Percentiles rank a stretch among this genome's conserved stretches.
Evolutionary conservation across 2,113 vertebrate genomes (phyloP).

Genomic region (Poeciliopsis turrubarensis): DNA sequence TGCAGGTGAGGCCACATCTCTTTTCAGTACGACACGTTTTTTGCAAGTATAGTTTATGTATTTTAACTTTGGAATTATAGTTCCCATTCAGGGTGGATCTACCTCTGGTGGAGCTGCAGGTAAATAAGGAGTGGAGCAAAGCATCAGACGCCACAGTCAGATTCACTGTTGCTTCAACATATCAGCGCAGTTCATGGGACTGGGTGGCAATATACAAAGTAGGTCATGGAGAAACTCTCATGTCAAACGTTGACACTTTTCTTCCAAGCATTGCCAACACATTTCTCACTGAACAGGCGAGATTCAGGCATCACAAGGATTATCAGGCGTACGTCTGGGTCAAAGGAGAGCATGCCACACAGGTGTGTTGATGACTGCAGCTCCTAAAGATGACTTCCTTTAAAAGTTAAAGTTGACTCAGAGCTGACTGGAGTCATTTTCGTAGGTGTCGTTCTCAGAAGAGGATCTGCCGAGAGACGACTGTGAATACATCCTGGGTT

Average conservation of each 20-base stretch:
- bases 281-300: conserved; percentile 78
- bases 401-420: background rate
- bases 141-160: conserved; percentile 87
- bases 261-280: background rate
- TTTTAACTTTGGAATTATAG: conserved; percentile 66
- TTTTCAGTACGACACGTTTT: background rate
- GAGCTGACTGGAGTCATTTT: background rate
- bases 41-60: background rate
- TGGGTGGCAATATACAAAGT: conserved; percentile 98
- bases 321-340: conserved; percentile 93
- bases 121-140: conserved; percentile 89
- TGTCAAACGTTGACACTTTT: background rate
- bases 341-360: conserved; percentile 83
- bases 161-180: conserved; percentile 84
- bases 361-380: conserved; percentile 43
- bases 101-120: conserved; percentile 86
- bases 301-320: conserved; percentile 96
- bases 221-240: background rate
- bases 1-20: conserved; percentile 84
- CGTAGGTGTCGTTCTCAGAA: conserved; percentile 89
- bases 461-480: conserved; percentile 92
- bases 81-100: conserved; percentile 88
- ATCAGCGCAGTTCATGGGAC: conserved; percentile 96
- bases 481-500: conserved; percentile 92
- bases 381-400: background rate